Conservation (phyloP, 2,113 vertebrate genomes). For the Periophthalmus modestus region DNA sequence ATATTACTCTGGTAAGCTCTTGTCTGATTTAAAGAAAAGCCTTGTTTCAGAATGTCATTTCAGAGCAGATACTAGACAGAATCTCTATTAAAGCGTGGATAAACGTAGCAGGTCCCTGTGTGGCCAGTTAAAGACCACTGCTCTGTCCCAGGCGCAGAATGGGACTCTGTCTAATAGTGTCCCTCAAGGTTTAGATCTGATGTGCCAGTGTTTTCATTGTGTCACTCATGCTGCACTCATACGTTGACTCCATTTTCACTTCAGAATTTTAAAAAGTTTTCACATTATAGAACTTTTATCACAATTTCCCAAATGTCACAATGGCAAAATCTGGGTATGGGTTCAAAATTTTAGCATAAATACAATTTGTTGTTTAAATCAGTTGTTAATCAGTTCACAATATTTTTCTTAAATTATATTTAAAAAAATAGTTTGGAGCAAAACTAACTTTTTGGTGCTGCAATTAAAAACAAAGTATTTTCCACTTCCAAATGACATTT, state of each 20-base stretch:
- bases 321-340: too few species aligned
- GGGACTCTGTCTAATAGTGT: background rate
- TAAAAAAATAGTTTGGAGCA: too few species aligned
- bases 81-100: background rate
- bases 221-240: background rate
- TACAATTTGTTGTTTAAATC: too few species aligned
- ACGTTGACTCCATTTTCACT: background rate
- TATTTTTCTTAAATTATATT: too few species aligned
- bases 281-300: background rate
- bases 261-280: background rate
- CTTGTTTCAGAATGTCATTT: background rate
- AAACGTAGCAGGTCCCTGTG: background rate
- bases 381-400: too few species aligned
- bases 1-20: background rate
- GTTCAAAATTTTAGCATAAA: too few species aligned
- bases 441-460: too few species aligned
- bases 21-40: background rate
- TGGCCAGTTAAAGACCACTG: background rate
- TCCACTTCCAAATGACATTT: too few species aligned
- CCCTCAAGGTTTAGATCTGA: background rate
- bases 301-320: background rate
- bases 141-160: background rate
- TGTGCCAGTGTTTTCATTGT: background rate
- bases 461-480: too few species aligned
- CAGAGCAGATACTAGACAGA: background rate